These are phyloP conservation scores for Notospermus geniculatus DNA, from an alignment of 1,140 invertebrate species.

Conservation along the genomic window DNA sequence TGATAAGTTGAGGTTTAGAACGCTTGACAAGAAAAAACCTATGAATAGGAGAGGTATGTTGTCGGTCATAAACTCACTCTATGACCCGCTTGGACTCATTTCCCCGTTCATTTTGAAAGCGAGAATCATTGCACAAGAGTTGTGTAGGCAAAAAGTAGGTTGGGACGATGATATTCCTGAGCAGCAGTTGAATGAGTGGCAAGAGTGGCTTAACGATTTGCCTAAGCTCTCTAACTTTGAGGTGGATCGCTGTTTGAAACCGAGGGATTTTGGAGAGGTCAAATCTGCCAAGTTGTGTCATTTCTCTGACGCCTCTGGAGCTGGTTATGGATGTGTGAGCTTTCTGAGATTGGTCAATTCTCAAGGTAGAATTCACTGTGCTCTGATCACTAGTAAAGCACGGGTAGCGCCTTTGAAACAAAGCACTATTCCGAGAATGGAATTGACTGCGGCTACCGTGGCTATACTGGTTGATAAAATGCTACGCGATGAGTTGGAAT, in stretches of 20 bases:
- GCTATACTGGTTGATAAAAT: no score
- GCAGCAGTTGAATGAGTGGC: no score
- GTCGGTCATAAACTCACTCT: slow-evolving; percentile 20
- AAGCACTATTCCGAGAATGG: no score
- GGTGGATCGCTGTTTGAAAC: no score
- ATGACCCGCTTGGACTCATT: slow-evolving; percentile 37
- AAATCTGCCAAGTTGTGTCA: background rate
- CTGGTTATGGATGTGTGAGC: background rate
- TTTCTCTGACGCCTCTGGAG: background rate
- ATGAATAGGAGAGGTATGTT: slow-evolving; percentile 20
- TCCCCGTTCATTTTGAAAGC: slow-evolving; percentile 20
- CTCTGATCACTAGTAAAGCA: no score
- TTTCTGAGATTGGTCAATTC: background rate
- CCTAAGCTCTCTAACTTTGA: background rate
- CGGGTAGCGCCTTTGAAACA: no score
- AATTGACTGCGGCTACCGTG: background rate
- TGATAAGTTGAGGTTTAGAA: slow-evolving; percentile 11
- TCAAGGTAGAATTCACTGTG: background rate
- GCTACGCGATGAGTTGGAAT: background rate
- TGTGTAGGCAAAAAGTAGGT: slow-evolving; percentile 17
- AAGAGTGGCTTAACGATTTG: background rate
- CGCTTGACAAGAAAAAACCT: slow-evolving; percentile 5
- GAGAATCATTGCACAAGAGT: slow-evolving; percentile 20
- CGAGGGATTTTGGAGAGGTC: no score
- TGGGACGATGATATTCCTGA: slow-evolving; percentile 22